Percentiles rank a stretch among this genome's conserved stretches.
These are phyloP conservation scores for Yponomeuta sedellus DNA, from an alignment of 2,888 invertebrate species.

Conservation along the genomic window DNA sequence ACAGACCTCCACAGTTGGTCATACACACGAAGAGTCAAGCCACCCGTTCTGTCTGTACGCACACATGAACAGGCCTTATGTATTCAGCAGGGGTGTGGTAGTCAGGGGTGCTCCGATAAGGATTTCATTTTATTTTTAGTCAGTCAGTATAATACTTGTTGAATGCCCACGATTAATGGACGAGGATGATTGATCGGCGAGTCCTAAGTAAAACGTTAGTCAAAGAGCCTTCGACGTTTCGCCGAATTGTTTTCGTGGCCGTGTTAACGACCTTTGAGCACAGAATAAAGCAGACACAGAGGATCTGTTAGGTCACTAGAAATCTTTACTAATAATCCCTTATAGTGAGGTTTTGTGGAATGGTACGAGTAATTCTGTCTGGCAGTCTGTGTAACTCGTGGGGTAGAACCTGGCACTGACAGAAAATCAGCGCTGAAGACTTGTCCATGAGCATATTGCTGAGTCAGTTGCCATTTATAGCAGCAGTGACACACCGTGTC, in stretches of 20 bases:
- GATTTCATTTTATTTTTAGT: slow-evolving; percentile 58
- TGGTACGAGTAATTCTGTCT: too few species aligned
- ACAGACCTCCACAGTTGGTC: slow-evolving; percentile 28
- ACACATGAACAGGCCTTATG: slow-evolving; percentile 37
- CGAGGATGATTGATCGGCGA: slow-evolving; percentile 61
- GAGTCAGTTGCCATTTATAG: too few species aligned
- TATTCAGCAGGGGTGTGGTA: slow-evolving; percentile 43
- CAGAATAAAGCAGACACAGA: neutral
- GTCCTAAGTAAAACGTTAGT: neutral
- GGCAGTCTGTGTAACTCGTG: too few species aligned
- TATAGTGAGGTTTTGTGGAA: too few species aligned
- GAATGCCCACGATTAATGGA: slow-evolving; percentile 71
- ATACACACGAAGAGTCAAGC: slow-evolving; percentile 24
- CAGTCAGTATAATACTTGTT: slow-evolving; percentile 48
- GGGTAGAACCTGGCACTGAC: too few species aligned
- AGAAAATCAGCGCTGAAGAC: too few species aligned
- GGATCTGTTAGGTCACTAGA: neutral
- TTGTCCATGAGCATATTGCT: too few species aligned
- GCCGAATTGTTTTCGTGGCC: slow-evolving; percentile 1
- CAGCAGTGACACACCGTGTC: too few species aligned
- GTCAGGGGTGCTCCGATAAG: slow-evolving; percentile 57
- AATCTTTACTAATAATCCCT: neutral
- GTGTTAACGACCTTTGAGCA: neutral
- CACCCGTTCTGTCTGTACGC: slow-evolving; percentile 24
- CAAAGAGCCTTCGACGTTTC: neutral